A percentile compares a stretch with the other conserved stretches of the same genome.
phyloP scores from a whole-genome alignment of 2,888 invertebrate species.

The Notocelia uddmanniana region DNA sequence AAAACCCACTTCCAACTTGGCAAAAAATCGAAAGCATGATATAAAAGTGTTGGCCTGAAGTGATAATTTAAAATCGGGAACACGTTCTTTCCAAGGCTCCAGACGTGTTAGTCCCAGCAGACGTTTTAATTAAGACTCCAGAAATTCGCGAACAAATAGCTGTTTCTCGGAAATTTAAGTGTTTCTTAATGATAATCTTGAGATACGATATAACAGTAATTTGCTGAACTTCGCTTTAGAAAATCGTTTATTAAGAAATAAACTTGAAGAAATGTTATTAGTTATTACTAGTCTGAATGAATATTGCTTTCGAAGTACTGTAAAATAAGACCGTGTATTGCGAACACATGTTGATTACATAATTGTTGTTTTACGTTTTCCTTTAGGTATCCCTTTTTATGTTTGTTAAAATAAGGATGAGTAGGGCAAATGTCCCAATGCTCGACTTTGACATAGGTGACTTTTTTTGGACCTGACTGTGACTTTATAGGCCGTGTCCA shows the following conservation, averaged over 20 bases:
- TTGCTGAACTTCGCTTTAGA: background rate
- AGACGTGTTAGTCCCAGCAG: slow-evolving; percentile 57
- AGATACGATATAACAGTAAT: slow-evolving; percentile 4
- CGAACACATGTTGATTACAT: no score
- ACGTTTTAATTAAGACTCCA: slow-evolving; percentile 55
- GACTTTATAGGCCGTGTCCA: no score
- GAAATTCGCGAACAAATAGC: slow-evolving; percentile 36
- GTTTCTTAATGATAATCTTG: slow-evolving; percentile 29
- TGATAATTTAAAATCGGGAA: slow-evolving; percentile 52
- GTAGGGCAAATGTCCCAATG: no score
- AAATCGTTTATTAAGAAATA: slow-evolving; percentile 4
- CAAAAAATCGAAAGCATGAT: background rate
- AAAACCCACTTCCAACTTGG: slow-evolving; percentile 1
- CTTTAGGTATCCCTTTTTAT: no score
- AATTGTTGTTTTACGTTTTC: no score
- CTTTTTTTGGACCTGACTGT: no score
- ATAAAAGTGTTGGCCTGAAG: slow-evolving; percentile 4
- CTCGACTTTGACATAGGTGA: no score
- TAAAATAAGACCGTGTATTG: background rate
- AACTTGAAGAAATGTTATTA: no score
- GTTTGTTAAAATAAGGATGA: no score
- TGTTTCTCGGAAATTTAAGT: slow-evolving; percentile 32
- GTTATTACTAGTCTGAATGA: background rate
- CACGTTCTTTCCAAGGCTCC: slow-evolving; percentile 54
- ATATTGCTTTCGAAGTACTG: background rate